Percentiles rank a stretch among this genome's conserved stretches.
These are phyloP conservation scores for Aspidapion aeneum DNA, from an alignment of 2,888 invertebrate genomes.

Conservation along the genomic window DNA sequence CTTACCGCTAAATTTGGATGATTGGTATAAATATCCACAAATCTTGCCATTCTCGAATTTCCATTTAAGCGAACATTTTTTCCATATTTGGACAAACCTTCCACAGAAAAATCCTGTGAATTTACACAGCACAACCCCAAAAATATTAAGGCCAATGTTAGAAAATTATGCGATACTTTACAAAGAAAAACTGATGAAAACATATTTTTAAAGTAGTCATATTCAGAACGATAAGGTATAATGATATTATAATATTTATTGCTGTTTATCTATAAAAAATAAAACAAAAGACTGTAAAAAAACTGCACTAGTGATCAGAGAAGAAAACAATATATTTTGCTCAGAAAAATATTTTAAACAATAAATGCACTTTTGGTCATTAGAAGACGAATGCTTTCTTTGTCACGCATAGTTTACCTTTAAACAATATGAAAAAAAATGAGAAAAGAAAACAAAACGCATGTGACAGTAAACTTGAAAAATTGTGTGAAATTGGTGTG, in stretches of 20 bases:
- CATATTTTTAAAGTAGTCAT: too few relatives aligned
- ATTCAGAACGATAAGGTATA: too few relatives aligned
- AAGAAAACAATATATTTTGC: background rate
- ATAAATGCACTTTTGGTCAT: conserved; percentile 3
- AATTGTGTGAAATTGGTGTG: background rate
- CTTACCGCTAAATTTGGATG: conserved; percentile 14
- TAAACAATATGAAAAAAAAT: background rate
- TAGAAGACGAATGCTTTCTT: background rate
- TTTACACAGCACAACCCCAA: background rate
- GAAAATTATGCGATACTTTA: background rate
- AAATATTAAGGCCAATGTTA: background rate
- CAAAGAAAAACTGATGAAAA: too few relatives aligned
- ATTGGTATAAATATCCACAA: conserved; percentile 19
- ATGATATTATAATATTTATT: too few relatives aligned
- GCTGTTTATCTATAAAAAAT: too few relatives aligned
- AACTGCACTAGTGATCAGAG: too few relatives aligned
- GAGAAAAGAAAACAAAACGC: background rate
- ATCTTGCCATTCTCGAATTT: background rate
- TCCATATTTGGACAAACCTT: background rate
- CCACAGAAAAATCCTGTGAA: background rate
- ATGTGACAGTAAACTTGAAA: background rate
- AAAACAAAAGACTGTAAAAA: too few relatives aligned
- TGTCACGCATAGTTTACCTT: background rate
- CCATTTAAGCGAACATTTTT: too few relatives aligned
- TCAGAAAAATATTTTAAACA: background rate